Conservation (phyloP, 2,113 vertebrate genomes). For the Columbina picui region DNA sequence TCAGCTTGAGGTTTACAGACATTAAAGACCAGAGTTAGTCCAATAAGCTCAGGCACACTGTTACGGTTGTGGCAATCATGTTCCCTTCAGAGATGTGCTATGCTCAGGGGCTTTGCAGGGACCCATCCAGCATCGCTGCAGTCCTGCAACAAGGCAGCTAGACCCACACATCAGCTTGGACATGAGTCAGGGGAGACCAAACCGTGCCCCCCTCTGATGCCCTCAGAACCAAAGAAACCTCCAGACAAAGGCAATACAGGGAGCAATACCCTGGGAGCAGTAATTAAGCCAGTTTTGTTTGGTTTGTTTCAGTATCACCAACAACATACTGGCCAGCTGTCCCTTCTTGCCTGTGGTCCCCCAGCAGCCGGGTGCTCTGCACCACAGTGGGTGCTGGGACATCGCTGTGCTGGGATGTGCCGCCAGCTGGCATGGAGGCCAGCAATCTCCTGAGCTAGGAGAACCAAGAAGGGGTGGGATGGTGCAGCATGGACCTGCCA, state of each 20-base stretch:
- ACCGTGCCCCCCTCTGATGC: fast-evolving
- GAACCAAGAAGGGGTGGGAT: background rate
- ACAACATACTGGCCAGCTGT: background rate
- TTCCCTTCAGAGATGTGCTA: background rate
- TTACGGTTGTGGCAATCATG: background rate
- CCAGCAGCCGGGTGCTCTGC: background rate
- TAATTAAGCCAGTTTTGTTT: background rate
- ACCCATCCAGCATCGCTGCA: background rate
- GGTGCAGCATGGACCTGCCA: background rate
- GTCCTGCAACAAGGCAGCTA: background rate
- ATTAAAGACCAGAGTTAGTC: background rate
- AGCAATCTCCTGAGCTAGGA: background rate
- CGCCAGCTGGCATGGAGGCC: fast-evolving
- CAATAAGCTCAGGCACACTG: background rate
- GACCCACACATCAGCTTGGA: background rate
- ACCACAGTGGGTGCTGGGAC: background rate
- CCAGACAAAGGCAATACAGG: background rate
- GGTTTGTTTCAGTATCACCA: background rate
- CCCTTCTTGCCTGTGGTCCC: background rate
- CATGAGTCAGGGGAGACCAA: background rate
- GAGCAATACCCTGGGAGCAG: background rate
- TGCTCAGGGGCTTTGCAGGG: background rate
- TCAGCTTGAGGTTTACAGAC: background rate
- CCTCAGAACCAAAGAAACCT: background rate
- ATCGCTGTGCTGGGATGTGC: fast-evolving